Evolutionary conservation across 2,888 invertebrate genomes (phyloP), one percentile per base, ranked within the genome.

Genomic region (Leptothorax acervorum): DNA sequence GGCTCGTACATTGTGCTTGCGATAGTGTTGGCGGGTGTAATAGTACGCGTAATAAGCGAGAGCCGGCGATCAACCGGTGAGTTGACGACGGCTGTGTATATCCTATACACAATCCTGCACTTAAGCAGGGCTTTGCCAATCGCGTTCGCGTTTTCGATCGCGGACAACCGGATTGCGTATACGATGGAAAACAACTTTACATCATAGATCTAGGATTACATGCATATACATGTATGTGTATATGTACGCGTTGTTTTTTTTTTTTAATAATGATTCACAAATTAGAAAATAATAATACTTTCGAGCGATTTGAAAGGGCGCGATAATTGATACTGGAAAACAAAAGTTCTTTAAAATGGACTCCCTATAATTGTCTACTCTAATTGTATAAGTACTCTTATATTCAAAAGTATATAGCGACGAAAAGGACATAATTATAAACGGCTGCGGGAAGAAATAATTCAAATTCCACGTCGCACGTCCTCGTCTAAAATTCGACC

Each of bases 31-130:
- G 71, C 42, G 88, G 71, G 82, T 62, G 82, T 76, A 85, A 84
- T 84, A 79, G 85, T 63, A 71, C 85, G 85, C 86, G 84, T 86
- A 88, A 89, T 88, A 81, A 86, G 85, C 85, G 74, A 83, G 74
- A 82, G 70, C 63, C 63, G 63, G 86, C 88, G 78, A 91, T 92
- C 88, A 89, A 88, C 76, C 74, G 83, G n/a, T 70, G 75, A 51
- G 66, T 66, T 65, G 73, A 65, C 76, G 76, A 76, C 63, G 51
- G 39, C 28, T 15, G 74, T 15, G 74, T 75, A 48, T 57, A 51
- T 78, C 86, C 86, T 85, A 88, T 89, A 92, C 92, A 92, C 87
- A 90, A 89, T 88, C 91, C 88, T 88, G 91, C 93, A 93, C 93
- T 93, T 92, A 92, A 31, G 90, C 88, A 84, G 85, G 87, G 75